Base-by-base conservation (phyloP, 64 coral and sea anemone genomes). In the Catalaphyllia jardinei region DNA sequence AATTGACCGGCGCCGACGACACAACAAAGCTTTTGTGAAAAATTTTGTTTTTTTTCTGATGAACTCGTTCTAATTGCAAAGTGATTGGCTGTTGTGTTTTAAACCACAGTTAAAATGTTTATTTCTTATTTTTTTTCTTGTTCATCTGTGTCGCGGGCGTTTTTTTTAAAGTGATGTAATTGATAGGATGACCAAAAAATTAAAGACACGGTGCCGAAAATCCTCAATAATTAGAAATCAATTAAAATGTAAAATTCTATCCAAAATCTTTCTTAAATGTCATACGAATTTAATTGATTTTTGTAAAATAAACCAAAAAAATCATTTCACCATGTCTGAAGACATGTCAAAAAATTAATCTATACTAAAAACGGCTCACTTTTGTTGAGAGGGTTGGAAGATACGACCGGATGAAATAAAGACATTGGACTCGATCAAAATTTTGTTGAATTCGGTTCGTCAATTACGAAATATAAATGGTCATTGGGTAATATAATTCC, bases 261-360 rank as follows among this genome's bases (percentile, higher is more conserved):
- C 59, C 5, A 30, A 33, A 63, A 31, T 27, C 52, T 82, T 16
- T 63, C 30, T 63, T 82, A 63, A 82, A 82, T 60, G 51, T 17
- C n/a, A 52, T n/a, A 60, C 29, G 29, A 82, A 82, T 63, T 82
- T 12, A 19, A 82, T 64, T 82, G 60, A 29, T 63, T 82, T 12
- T 31, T 12, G 31, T 9, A 14, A 82, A 82, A 33, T 38, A 63
- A 62, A 57, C 54, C 10, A 57, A 57, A 57, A 57, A 12, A 57
- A 1, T 57, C 10, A 57, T 57, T 46, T 46, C 42, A 46, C 3
- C 42, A 57, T 57, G 54, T 57, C 10, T 57, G 15, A 2, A 16
- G 11, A 57, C 54, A 12, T 57, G 54, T 14, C 54, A 12, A 57
- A 16, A 57, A 57, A 35, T 35, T 35, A 12, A 57, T 57, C 12